Evolutionary conservation across 2,113 vertebrate species (phyloP).

Genomic region (Arvicanthis niloticus): DNA sequence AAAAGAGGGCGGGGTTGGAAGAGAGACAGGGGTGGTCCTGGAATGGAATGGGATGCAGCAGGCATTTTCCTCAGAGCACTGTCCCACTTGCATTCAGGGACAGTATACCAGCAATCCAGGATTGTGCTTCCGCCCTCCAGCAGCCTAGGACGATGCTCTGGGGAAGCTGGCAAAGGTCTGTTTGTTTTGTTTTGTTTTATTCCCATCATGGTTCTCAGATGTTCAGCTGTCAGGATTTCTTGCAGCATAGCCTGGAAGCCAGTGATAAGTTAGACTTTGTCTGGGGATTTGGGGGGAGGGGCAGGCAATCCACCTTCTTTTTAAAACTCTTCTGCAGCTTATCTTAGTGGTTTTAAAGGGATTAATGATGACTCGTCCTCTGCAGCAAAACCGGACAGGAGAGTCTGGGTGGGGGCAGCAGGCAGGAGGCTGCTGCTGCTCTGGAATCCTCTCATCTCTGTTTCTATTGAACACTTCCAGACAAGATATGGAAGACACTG

Average conservation of each 20-base stretch:
- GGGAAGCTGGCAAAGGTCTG: not conserved
- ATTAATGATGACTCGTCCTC: constrained; percentile 52
- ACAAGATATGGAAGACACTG: not conserved
- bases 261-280: constrained; percentile 62
- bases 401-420: not conserved
- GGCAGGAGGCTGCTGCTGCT: not conserved
- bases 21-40: not conserved
- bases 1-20: not conserved
- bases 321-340: constrained; percentile 57
- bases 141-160: not conserved
- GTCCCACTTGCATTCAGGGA: not conserved
- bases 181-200: not conserved
- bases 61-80: not conserved
- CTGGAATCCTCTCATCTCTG: not conserved
- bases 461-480: not conserved
- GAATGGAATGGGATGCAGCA: not conserved
- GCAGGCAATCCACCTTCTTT: constrained; percentile 27
- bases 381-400: constrained; percentile 12
- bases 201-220: not conserved
- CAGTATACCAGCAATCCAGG: not conserved
- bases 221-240: constrained; percentile 19
- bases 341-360: constrained; percentile 63
- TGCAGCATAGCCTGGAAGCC: constrained; percentile 32
- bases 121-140: not conserved
- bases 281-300: not conserved